Conservation (phyloP, 2,797 vertebrate genomes). For the Pempheris klunzingeri region DNA sequence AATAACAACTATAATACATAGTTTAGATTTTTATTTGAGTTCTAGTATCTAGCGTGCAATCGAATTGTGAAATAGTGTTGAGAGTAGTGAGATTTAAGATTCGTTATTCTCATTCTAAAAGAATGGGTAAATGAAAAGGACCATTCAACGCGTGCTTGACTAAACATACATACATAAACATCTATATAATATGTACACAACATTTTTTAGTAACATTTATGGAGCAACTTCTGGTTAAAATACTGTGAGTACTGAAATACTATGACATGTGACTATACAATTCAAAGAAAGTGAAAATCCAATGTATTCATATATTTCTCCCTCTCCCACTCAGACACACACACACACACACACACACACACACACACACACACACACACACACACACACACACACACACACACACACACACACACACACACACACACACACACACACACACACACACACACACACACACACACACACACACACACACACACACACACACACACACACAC, state of each 20-base stretch:
- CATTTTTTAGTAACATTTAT: background rate
- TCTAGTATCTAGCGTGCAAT: too few relatives aligned
- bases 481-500: constrained; percentile 18
- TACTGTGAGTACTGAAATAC: background rate
- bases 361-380: background rate
- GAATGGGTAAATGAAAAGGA: too few relatives aligned
- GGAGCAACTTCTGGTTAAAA: background rate
- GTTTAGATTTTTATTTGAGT: too few relatives aligned
- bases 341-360: background rate
- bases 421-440: background rate
- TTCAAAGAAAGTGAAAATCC: constrained; percentile 3
- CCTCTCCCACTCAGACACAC: background rate
- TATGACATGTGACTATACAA: background rate
- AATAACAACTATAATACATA: too few relatives aligned
- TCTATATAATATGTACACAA: too few relatives aligned
- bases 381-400: constrained; percentile 25
- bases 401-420: constrained; percentile 13
- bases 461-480: constrained; percentile 10
- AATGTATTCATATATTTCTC: background rate
- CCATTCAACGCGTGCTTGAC: too few relatives aligned
- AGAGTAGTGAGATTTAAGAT: too few relatives aligned
- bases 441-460: background rate
- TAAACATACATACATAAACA: too few relatives aligned
- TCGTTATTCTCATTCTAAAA: too few relatives aligned
- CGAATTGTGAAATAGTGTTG: too few relatives aligned